phyloP scores from a whole-genome alignment of 2,113 vertebrate species.

The Ondatra zibethicus region DNA sequence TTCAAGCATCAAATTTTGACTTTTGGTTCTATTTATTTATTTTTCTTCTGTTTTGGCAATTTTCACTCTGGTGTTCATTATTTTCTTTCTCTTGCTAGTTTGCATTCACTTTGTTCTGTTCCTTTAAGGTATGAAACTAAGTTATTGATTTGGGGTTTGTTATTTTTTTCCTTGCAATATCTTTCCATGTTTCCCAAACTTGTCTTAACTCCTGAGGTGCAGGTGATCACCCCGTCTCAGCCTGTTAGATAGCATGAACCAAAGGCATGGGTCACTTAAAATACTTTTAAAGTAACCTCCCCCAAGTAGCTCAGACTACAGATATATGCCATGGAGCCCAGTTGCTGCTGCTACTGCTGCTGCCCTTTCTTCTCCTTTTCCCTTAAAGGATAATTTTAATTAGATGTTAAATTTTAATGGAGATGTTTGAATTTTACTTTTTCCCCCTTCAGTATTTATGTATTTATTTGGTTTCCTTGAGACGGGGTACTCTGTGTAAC shows the following conservation, averaged over 20 bases:
- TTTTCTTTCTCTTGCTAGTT: background rate
- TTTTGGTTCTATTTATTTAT: background rate
- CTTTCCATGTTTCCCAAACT: background rate
- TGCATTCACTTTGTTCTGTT: conserved; percentile 34
- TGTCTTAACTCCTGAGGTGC: background rate
- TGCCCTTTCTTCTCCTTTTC: background rate
- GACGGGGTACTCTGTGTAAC: background rate
- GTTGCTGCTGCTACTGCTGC: background rate
- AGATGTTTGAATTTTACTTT: background rate
- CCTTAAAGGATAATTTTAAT: background rate
- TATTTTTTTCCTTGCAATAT: background rate
- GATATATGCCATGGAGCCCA: background rate
- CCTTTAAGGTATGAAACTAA: background rate
- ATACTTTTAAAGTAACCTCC: background rate
- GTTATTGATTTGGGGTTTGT: background rate
- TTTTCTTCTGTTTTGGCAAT: conserved; percentile 39
- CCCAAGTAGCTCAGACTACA: background rate
- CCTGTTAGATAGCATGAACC: background rate
- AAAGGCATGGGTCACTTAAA: background rate
- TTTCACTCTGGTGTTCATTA: background rate
- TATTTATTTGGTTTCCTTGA: background rate
- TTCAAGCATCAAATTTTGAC: conserved; percentile 12
- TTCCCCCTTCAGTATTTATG: background rate
- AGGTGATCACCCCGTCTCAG: background rate
- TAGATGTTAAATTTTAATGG: background rate